A percentile compares a stretch with the other conserved stretches of the same genome.
Evolutionary conservation across 2,113 vertebrate species (phyloP).

Genomic region (Eira barbara): DNA sequence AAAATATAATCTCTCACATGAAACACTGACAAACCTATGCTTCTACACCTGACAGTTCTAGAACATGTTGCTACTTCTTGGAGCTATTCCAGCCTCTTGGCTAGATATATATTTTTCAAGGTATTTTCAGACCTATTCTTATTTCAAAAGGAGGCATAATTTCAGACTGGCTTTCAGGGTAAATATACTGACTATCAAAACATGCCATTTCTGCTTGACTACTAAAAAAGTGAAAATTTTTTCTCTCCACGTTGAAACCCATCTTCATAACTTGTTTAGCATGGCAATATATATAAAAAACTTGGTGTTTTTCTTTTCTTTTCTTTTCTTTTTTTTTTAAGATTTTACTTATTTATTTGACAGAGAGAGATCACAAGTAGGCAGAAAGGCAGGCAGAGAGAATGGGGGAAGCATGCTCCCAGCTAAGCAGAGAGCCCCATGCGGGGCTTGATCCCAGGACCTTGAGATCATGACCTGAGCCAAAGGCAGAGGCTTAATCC

Average conservation of each 20-base stretch:
- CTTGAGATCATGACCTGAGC: too few species aligned
- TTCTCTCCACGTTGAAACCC: neutral
- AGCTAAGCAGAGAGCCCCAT: too few species aligned
- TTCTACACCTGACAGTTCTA: neutral
- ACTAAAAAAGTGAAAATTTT: neutral
- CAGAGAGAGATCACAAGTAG: too few species aligned
- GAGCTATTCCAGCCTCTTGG: neutral
- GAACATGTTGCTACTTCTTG: neutral
- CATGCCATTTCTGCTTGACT: neutral
- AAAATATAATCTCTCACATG: neutral
- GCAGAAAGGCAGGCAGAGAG: too few species aligned
- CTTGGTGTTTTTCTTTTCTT: neutral
- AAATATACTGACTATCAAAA: slow-evolving; percentile 23
- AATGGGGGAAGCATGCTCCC: too few species aligned
- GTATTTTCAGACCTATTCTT: neutral
- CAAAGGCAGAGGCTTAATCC: too few species aligned
- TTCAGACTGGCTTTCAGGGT: neutral
- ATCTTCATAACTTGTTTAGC: neutral
- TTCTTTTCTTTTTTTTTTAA: too few species aligned
- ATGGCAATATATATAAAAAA: neutral
- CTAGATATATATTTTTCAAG: neutral
- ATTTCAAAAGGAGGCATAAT: neutral
- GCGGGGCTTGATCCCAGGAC: too few species aligned
- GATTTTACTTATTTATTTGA: too few species aligned
- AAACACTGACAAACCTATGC: neutral